Conservation (phyloP, 2,888 invertebrate genomes). For the Parelbella ahira region DNA sequence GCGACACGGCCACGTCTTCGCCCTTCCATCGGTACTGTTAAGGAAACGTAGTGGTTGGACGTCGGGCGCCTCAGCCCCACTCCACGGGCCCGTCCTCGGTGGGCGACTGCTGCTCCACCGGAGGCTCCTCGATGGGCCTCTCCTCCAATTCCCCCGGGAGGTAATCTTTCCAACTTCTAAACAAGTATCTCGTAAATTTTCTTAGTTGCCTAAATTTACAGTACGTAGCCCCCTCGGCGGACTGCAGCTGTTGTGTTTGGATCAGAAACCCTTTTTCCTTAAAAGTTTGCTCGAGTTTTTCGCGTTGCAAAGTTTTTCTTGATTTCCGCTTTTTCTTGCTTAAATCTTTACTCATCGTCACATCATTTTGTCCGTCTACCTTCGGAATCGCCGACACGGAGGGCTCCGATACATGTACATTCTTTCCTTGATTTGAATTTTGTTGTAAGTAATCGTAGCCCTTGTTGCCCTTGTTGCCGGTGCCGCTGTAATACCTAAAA, state of each 20-base stretch:
- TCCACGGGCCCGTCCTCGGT: constrained; percentile 39
- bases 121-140: constrained; percentile 31
- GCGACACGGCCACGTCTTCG: too few species aligned
- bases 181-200: constrained; percentile 94
- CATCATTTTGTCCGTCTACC: constrained; percentile 36
- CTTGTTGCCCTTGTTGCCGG: constrained; percentile 90
- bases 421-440: constrained; percentile 81
- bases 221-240: constrained; percentile 95
- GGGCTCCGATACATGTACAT: constrained; percentile 26
- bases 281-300: constrained; percentile 94
- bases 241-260: constrained; percentile 95
- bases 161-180: constrained; percentile 96
- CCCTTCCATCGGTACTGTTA: too few species aligned
- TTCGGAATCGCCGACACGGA: constrained; percentile 39
- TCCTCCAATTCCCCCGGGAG: constrained; percentile 87
- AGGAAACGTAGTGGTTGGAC: too few species aligned
- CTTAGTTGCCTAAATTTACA: constrained; percentile 95
- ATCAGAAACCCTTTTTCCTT: constrained; percentile 96
- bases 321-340: constrained; percentile 86
- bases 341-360: constrained; percentile 49
- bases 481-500: constrained; percentile 92
- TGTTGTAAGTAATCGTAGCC: constrained; percentile 89
- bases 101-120: constrained; percentile 33
- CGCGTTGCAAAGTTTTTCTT: constrained; percentile 90
- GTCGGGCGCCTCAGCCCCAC: too few species aligned